Percentiles rank a stretch among this genome's conserved stretches.
These are phyloP conservation scores for Trichacis sp. DNA, from an alignment of 2,888 invertebrate genomes.

Conservation along the genomic window DNA sequence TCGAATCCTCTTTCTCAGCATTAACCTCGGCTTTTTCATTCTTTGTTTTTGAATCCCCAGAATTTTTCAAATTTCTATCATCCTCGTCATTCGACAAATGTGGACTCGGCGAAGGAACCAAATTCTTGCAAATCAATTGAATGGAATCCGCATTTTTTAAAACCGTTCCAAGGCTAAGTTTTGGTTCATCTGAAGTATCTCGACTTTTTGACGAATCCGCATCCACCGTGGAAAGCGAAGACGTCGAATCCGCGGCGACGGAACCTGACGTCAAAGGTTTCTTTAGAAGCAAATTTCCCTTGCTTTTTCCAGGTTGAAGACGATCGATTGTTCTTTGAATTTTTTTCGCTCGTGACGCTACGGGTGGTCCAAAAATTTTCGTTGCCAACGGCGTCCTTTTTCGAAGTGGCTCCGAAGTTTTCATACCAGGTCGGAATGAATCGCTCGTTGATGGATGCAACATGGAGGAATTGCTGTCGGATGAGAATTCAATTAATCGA, in stretches of 20 bases:
- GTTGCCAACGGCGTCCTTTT: conserved; percentile 65
- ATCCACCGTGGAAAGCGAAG: conserved; percentile 71
- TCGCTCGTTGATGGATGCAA: conserved; percentile 58
- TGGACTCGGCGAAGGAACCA: conserved; percentile 64
- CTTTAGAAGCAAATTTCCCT: conserved; percentile 82
- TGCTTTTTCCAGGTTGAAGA: conserved; percentile 87
- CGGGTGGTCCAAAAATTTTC: conserved; percentile 61
- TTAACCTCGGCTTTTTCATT: conserved; percentile 49
- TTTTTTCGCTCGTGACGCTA: conserved; percentile 70
- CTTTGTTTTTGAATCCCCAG: conserved; percentile 49
- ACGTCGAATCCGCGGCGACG: conserved; percentile 17
- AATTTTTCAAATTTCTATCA: conserved; percentile 55
- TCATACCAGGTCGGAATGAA: conserved; percentile 72
- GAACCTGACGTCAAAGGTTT: conserved; percentile 71
- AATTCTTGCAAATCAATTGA: conserved; percentile 63
- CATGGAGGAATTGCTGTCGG: conserved; percentile 81
- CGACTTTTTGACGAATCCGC: conserved; percentile 69
- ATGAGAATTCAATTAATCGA: conserved; percentile 80
- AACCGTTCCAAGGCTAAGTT: conserved; percentile 87
- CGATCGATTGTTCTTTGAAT: conserved; percentile 86
- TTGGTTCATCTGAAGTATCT: conserved; percentile 73
- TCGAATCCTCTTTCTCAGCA: conserved; percentile 17
- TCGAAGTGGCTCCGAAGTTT: conserved; percentile 70
- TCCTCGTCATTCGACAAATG: conserved; percentile 67
- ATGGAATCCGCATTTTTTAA: conserved; percentile 70